These are phyloP conservation scores for Drosophila bocqueti DNA, from an alignment of 1,140 invertebrate genomes.

Conservation along the genomic window DNA sequence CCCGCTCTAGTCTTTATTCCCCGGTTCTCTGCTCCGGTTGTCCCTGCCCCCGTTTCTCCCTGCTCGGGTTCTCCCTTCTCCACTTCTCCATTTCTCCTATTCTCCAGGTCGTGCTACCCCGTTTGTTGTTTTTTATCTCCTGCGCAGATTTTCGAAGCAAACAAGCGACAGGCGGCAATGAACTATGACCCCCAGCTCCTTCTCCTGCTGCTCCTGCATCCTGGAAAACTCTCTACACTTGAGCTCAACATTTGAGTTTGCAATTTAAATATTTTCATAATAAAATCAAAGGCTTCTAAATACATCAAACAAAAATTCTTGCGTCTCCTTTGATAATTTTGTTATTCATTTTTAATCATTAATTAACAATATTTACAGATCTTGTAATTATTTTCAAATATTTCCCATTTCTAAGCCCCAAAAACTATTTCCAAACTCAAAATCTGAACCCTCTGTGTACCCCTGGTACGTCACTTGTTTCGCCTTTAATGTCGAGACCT, in stretches of 20 bases:
- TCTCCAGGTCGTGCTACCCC: background rate
- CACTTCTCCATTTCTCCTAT: background rate
- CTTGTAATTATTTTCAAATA: no score
- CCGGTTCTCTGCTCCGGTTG: background rate
- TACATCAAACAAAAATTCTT: no score
- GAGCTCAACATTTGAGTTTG: background rate
- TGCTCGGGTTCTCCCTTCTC: background rate
- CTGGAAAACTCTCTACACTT: background rate
- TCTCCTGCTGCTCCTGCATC: no score
- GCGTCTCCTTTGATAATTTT: no score
- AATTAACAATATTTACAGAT: no score
- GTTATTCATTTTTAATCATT: no score
- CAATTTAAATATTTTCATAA: background rate
- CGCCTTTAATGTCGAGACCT: conserved; percentile 69
- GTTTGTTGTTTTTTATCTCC: conserved; percentile 24
- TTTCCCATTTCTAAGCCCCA: no score
- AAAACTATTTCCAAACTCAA: background rate
- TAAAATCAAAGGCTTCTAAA: no score
- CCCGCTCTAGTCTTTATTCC: background rate
- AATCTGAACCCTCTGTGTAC: background rate
- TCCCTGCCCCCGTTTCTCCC: background rate
- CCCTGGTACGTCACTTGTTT: conserved; percentile 50
- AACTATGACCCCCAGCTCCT: conserved; percentile 52
- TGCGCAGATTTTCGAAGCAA: conserved; percentile 61
- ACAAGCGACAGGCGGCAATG: conserved; percentile 71